Evolutionary conservation across 2,797 vertebrate genomes (phyloP).

Genomic region (Erethizon dorsatum): DNA sequence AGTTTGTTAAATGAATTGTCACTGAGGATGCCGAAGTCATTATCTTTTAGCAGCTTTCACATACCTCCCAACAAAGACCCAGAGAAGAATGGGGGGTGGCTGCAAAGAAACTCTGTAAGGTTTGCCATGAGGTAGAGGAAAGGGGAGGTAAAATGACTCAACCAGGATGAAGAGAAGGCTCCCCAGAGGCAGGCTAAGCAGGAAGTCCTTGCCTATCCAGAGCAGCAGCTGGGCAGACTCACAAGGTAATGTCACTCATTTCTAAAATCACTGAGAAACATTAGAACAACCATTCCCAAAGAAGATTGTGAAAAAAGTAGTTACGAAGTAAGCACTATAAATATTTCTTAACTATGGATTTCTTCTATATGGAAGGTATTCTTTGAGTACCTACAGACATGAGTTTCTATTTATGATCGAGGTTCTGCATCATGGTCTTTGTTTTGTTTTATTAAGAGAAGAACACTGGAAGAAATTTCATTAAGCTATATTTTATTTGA

Average conservation of each 20-base stretch:
- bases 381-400: constrained; percentile 53
- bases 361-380: constrained; percentile 68
- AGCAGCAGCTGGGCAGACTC: constrained; percentile 55
- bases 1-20: constrained; percentile 19
- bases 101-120: not conserved
- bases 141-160: not conserved
- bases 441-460: constrained; percentile 73
- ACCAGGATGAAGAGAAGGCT: not conserved
- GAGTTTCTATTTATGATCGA: constrained; percentile 67
- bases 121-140: not conserved
- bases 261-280: constrained; percentile 60
- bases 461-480: constrained; percentile 70
- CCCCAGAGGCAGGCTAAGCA: not conserved
- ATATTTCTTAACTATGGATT: constrained; percentile 75
- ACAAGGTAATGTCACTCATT: constrained; percentile 29
- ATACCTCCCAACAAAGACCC: constrained; percentile 28
- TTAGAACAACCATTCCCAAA: constrained; percentile 45
- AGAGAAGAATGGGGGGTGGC: not conserved
- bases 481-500: constrained; percentile 65
- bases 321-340: constrained; percentile 66
- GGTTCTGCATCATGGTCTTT: constrained; percentile 51
- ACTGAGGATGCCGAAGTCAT: not conserved
- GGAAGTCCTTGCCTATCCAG: not conserved
- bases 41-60: not conserved
- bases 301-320: constrained; percentile 60